Percentiles rank a stretch among this genome's conserved stretches.
Conservation (phyloP, 2,113 vertebrate genomes). For the Mungos mungo region DNA sequence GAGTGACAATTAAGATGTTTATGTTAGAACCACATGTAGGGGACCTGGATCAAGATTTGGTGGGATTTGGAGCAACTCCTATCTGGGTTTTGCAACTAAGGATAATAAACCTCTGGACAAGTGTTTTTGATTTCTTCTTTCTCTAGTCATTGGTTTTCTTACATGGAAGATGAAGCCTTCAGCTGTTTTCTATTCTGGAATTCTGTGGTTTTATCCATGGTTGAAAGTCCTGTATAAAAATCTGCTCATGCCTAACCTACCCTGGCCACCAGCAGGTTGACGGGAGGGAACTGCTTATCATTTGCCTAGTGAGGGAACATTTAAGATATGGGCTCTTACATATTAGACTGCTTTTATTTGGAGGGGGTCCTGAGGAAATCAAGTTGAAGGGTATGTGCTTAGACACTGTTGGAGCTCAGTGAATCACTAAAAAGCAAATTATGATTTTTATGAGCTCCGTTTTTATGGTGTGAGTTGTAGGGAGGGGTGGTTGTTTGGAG, state of each 20-base stretch:
- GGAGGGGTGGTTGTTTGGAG: conserved; percentile 7
- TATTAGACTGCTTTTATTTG: neutral
- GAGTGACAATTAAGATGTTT: neutral
- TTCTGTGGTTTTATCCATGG: neutral
- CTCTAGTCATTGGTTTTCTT: neutral
- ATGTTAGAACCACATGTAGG: neutral
- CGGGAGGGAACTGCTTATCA: neutral
- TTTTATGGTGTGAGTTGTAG: conserved; percentile 46
- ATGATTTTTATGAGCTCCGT: conserved; percentile 50
- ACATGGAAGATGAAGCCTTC: neutral
- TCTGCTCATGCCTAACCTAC: neutral
- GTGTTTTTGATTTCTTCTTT: neutral
- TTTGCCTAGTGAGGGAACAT: neutral
- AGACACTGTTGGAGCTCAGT: neutral
- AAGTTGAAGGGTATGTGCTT: neutral
- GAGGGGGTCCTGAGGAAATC: neutral
- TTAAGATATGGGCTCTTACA: neutral
- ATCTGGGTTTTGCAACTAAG: neutral
- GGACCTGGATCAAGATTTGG: neutral
- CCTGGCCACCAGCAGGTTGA: neutral
- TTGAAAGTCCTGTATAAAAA: neutral
- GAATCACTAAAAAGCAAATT: conserved; percentile 44
- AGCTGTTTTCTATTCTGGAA: neutral
- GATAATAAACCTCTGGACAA: neutral
- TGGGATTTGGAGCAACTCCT: neutral